phyloP scores from a whole-genome alignment of 2,797 vertebrate species.

The Pseudochromis fuscus region DNA sequence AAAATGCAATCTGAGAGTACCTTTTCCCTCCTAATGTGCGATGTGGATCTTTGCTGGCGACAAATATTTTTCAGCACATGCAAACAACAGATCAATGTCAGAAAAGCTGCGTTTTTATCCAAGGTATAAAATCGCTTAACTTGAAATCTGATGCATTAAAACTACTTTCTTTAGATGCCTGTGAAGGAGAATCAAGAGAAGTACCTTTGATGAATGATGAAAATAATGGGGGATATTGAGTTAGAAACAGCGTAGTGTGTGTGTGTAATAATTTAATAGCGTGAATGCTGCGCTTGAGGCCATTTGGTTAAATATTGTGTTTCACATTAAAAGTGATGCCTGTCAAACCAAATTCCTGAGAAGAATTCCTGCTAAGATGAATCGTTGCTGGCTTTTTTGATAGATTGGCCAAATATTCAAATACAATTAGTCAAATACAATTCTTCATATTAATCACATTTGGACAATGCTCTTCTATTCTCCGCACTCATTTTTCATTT shows the following conservation, averaged over 20 bases:
- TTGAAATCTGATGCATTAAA: constrained; percentile 24
- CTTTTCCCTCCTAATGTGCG: constrained; percentile 59
- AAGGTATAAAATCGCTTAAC: constrained; percentile 20
- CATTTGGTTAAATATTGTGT: constrained; percentile 79
- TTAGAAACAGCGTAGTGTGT: constrained; percentile 43
- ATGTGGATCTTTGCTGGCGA: constrained; percentile 55
- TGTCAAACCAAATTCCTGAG: constrained; percentile 71
- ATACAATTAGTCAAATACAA: constrained; percentile 80
- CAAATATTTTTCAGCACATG: constrained; percentile 62
- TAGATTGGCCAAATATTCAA: constrained; percentile 80
- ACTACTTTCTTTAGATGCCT: background rate
- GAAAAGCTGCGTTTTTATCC: constrained; percentile 29
- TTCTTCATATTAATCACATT: constrained; percentile 80
- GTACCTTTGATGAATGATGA: constrained; percentile 57
- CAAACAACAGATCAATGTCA: constrained; percentile 43
- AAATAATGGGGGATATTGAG: constrained; percentile 64
- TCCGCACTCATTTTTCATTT: constrained; percentile 72
- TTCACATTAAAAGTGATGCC: constrained; percentile 78
- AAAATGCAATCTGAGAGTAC: constrained; percentile 78
- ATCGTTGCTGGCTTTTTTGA: constrained; percentile 78
- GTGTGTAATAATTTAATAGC: constrained; percentile 60
- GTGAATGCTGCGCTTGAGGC: constrained; percentile 55
- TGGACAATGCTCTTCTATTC: constrained; percentile 68
- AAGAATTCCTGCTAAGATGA: constrained; percentile 67
- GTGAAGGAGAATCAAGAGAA: background rate